A percentile compares a stretch with the other conserved stretches of the same genome.
phyloP scores from a whole-genome alignment of 1,140 invertebrate genomes.

The Polyergus mexicanus region DNA sequence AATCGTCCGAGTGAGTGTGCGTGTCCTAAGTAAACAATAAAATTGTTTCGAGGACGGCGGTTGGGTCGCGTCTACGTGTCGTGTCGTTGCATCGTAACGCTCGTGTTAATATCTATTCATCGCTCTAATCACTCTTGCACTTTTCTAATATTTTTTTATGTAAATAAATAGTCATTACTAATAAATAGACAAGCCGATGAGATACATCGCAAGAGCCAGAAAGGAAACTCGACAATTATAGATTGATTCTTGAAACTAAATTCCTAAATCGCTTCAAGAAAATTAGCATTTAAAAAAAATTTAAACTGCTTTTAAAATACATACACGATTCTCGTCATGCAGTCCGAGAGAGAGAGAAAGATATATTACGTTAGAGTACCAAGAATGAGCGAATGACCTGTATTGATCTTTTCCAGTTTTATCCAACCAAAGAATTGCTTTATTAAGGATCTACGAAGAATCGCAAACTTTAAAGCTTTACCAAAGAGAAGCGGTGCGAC shows the following conservation, averaged over 20 bases:
- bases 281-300: slow-evolving; percentile 2
- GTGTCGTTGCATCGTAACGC: not conserved
- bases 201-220: not conserved
- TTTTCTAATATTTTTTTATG: not conserved
- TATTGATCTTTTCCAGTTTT: slow-evolving; percentile 71
- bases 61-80: slow-evolving; percentile 1
- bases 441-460: slow-evolving; percentile 9
- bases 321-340: slow-evolving; percentile 40
- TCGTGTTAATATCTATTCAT: not conserved
- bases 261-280: not conserved
- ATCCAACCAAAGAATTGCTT: slow-evolving; percentile 69
- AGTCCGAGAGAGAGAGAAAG: not conserved
- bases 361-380: not conserved
- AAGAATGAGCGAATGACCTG: not conserved
- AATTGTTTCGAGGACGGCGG: slow-evolving; percentile 61
- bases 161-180: slow-evolving; percentile 35
- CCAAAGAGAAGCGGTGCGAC: slow-evolving; percentile 59
- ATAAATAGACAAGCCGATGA: not conserved
- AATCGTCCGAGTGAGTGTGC: slow-evolving; percentile 73
- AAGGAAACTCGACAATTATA: not conserved
- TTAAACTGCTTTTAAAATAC: not conserved
- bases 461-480: slow-evolving; percentile 22
- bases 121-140: slow-evolving; percentile 1
- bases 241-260: not conserved
- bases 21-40: slow-evolving; percentile 81